Percentiles rank a stretch among this genome's conserved stretches.
These are phyloP conservation scores for Toxotes chatareus DNA, from an alignment of 2,113 vertebrate species.

Conservation along the genomic window DNA sequence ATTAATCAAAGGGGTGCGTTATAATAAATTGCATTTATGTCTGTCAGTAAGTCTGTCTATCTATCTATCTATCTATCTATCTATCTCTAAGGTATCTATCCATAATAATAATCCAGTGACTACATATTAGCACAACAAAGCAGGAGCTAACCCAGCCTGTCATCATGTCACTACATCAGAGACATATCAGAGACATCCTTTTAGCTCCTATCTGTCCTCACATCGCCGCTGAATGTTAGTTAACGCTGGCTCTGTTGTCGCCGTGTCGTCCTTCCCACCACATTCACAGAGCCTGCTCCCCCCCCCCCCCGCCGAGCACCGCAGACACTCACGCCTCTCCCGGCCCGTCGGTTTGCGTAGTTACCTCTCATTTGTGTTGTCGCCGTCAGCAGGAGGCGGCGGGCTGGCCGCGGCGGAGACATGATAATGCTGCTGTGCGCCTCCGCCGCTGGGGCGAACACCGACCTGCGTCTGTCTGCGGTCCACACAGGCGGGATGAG, in stretches of 20 bases:
- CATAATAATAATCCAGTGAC: not conserved
- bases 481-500: not conserved
- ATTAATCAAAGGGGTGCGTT: not conserved
- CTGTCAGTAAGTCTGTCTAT: not conserved
- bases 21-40: not conserved
- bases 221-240: not conserved
- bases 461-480: not conserved
- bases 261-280: not conserved
- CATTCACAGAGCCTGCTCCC: not conserved
- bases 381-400: conserved; percentile 13
- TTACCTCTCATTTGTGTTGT: conserved; percentile 8
- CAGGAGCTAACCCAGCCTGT: not conserved
- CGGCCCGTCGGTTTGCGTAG: not conserved
- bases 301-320: not conserved
- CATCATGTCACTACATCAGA: not conserved
- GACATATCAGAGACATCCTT: too few relatives aligned
- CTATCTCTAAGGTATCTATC: not conserved
- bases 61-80: not conserved
- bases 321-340: not conserved
- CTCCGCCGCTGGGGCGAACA: not conserved
- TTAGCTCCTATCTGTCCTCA: not conserved
- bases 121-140: not conserved
- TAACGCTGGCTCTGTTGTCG: too few relatives aligned
- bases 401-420: not conserved
- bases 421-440: not conserved